Conservation (phyloP, 1,140 invertebrate genomes). For the Platyscapa corneri region DNA sequence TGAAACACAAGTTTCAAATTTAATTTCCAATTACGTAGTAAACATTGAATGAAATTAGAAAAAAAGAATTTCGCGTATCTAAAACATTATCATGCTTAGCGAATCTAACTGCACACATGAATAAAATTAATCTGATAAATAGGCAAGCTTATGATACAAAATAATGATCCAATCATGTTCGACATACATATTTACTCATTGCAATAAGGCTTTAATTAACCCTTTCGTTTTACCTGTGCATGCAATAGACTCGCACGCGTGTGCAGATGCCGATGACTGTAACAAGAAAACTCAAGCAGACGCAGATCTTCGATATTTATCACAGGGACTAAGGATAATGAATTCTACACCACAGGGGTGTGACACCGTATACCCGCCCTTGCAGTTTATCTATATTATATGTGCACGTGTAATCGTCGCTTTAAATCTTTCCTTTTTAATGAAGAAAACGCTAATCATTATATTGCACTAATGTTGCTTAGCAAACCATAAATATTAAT, state of each 20-base stretch:
- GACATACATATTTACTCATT: background rate
- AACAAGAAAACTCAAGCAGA: background rate
- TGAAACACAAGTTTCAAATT: too few relatives aligned
- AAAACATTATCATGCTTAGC: too few relatives aligned
- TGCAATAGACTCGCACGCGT: background rate
- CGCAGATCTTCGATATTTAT: background rate
- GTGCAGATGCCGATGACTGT: background rate
- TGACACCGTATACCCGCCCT: background rate
- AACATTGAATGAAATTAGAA: too few relatives aligned
- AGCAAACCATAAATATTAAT: too few relatives aligned
- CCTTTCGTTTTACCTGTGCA: constrained; percentile 3
- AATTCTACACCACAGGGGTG: constrained; percentile 20
- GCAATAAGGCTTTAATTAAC: constrained; percentile 8
- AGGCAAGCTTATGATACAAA: background rate
- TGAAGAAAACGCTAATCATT: too few relatives aligned
- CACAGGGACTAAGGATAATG: constrained; percentile 36
- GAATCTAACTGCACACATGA: background rate
- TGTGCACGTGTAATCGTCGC: background rate
- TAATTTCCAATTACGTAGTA: too few relatives aligned
- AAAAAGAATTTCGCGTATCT: too few relatives aligned
- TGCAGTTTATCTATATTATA: background rate
- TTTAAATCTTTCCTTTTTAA: too few relatives aligned
- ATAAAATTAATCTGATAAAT: background rate
- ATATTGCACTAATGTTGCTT: too few relatives aligned
- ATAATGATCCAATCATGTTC: constrained; percentile 10